Conservation (phyloP, 1,140 invertebrate genomes). For the Drosophila athabasca region DNA sequence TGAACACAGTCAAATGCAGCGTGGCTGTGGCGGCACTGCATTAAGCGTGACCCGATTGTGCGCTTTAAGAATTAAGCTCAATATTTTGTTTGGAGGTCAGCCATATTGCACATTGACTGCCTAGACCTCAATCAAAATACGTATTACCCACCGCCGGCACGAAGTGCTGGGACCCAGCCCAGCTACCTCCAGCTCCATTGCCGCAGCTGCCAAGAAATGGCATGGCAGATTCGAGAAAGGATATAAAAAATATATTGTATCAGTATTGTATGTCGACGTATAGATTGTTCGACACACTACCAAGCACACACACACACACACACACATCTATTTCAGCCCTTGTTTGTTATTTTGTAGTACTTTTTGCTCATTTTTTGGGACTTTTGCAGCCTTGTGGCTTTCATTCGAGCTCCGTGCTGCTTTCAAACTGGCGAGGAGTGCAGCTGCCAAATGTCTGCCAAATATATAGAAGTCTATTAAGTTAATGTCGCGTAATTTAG, state of each 20-base stretch:
- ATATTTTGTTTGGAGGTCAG: slow-evolving; percentile 47
- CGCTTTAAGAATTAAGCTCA: slow-evolving; percentile 45
- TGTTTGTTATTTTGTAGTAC: slow-evolving; percentile 49
- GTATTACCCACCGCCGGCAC: slow-evolving; percentile 18
- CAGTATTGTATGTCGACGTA: slow-evolving; percentile 33
- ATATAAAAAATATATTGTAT: slow-evolving; percentile 52
- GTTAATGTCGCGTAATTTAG: slow-evolving; percentile 80
- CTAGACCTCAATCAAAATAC: slow-evolving; percentile 52
- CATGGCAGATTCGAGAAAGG: slow-evolving; percentile 32
- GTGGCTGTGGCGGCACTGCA: slow-evolving; percentile 23
- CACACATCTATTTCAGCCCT: background rate
- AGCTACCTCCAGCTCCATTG: background rate
- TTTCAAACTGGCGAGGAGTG: slow-evolving; percentile 40
- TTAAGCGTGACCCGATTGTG: slow-evolving; percentile 34
- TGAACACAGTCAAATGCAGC: slow-evolving; percentile 16
- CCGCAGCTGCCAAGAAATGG: slow-evolving; percentile 30
- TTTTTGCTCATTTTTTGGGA: slow-evolving; percentile 24
- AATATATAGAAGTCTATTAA: slow-evolving; percentile 77
- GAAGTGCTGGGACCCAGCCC: background rate
- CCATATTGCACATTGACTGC: slow-evolving; percentile 41
- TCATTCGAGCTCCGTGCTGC: slow-evolving; percentile 36
- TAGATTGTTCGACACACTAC: slow-evolving; percentile 23
- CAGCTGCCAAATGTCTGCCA: slow-evolving; percentile 76
- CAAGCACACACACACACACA: slow-evolving; percentile 9
- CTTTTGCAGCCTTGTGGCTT: slow-evolving; percentile 67